Base-by-base conservation (phyloP, 2,888 invertebrate species). In the Erynnis tages region DNA sequence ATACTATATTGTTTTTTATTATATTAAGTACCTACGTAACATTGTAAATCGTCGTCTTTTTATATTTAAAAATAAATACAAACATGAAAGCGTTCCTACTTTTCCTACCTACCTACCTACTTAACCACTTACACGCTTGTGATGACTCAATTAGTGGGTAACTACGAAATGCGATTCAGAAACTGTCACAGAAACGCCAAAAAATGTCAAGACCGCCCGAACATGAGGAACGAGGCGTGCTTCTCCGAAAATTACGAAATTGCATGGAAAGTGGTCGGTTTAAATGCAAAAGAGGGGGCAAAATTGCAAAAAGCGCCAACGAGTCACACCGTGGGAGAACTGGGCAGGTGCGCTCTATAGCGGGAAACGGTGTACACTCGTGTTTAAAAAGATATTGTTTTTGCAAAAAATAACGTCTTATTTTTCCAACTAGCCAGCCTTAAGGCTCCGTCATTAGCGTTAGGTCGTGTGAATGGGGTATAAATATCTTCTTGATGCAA, bases 301-400 rank as follows among this genome's bases (percentile, higher is more conserved):
- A 69, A 71, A 73, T 68, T 67, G 64, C 62, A 63, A 78, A 76
- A 69, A 66, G 65, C 65, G 72, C 71, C 69, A 67, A 70, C 66
- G 65, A 71, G 75, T 71, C 72, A 75, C 60, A 80, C 79, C 87
- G 87, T 88, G 88, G 86, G 88, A 87, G 85, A 82, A 75, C 61
- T 50, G 66, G 63, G 84, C 88, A 87, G 88, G 87, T 88, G 85
- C 45, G 56, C 54, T 53, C 54, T 44, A 19, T 47, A 38, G 58
- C 56, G 59, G 57, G 55, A 58, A 59, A 59, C 59, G 49, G 44
- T 57, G 49, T 38, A 47, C 54, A 48, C 48, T 50, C 43, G 35
- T 44, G 50, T 37, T 35, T 43, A 50, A 50, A 50, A 50, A 43
- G 35, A 50, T 50, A 50, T 50, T 37, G 50, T 50, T 44, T 43